phyloP scores from a whole-genome alignment of 1,140 invertebrate genomes.

The Pogonus chalceus region DNA sequence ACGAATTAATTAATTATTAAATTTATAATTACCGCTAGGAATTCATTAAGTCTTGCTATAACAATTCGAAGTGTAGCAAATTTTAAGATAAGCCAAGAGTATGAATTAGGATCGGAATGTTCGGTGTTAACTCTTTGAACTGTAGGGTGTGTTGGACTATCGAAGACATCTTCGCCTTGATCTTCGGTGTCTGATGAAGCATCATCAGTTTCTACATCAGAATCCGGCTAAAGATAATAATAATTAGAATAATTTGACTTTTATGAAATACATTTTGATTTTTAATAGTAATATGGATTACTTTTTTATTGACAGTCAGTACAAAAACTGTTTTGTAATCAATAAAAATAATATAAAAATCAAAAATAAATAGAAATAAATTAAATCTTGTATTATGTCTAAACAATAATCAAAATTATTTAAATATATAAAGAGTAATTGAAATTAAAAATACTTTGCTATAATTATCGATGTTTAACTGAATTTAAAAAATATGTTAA shows the following conservation, averaged over 20 bases:
- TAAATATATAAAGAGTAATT: too few species aligned
- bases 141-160: constrained; percentile 30
- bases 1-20: constrained; percentile 10
- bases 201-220: constrained; percentile 26
- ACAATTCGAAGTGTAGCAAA: constrained; percentile 78
- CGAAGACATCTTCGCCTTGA: constrained; percentile 67
- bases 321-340: too few species aligned
- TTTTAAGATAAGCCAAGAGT: constrained; percentile 89
- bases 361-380: too few species aligned
- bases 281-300: constrained; percentile 9
- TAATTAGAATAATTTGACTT: constrained; percentile 11
- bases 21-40: constrained; percentile 40
- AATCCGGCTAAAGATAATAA: constrained; percentile 21
- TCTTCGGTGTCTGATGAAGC: constrained; percentile 63
- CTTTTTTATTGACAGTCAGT: not conserved
- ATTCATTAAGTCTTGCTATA: constrained; percentile 66
- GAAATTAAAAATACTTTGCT: too few species aligned
- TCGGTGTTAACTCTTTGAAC: constrained; percentile 58
- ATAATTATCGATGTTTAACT: too few species aligned
- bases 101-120: constrained; percentile 85
- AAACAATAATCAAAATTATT: too few species aligned
- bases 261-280: not conserved
- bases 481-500: too few species aligned
- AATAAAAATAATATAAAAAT: too few species aligned
- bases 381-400: too few species aligned